Percentiles rank a stretch among this genome's conserved stretches.
phyloP scores from a whole-genome alignment of 2,113 vertebrate genomes.

The Xyliphius kryptos region DNA sequence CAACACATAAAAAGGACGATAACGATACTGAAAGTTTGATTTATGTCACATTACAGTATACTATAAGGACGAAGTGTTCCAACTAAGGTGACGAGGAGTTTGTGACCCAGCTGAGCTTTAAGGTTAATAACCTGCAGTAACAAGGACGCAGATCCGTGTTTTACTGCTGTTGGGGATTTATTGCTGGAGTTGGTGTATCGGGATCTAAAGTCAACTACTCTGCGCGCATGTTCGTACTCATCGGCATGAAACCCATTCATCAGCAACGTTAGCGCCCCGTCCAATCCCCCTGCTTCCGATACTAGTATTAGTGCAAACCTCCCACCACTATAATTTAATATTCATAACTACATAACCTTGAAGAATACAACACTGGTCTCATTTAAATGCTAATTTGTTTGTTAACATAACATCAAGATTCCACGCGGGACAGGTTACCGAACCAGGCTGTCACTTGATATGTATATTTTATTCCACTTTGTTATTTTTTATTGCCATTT shows the following conservation, averaged over 20 bases:
- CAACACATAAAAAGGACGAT: no score
- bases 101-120: background rate
- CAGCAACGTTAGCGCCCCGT: conserved; percentile 45
- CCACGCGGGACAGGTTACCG: conserved; percentile 65
- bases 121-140: conserved; percentile 42
- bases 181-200: conserved; percentile 32
- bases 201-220: conserved; percentile 38
- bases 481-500: conserved; percentile 73
- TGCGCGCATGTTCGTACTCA: conserved; percentile 40
- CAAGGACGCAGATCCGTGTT: conserved; percentile 38
- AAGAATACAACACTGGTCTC: conserved; percentile 74
- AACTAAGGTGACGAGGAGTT: background rate
- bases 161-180: conserved; percentile 42
- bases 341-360: conserved; percentile 78
- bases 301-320: conserved; percentile 51
- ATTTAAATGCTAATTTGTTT: conserved; percentile 83
- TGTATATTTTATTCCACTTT: conserved; percentile 75
- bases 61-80: no score
- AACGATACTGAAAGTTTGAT: no score
- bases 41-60: no score
- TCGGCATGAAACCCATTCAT: conserved; percentile 48
- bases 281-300: conserved; percentile 54
- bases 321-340: conserved; percentile 65
- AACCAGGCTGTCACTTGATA: conserved; percentile 72
- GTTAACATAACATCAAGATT: conserved; percentile 79